Percentiles rank a stretch among this genome's conserved stretches.
Evolutionary conservation across 2,113 vertebrate species (phyloP).

Genomic region (Cochlearius cochlearius): DNA sequence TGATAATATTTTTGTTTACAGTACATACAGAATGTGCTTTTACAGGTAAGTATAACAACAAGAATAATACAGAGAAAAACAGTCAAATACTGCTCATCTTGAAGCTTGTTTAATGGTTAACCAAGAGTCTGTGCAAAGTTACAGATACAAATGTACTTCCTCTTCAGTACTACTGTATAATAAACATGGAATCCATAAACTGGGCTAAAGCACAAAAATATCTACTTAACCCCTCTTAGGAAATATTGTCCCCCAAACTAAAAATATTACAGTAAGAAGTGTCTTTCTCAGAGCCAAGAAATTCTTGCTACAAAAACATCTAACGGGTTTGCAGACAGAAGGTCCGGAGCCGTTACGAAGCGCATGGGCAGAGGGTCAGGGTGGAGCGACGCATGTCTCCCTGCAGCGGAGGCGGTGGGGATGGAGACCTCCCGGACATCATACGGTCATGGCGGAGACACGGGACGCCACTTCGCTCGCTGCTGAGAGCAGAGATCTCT

Average conservation of each 20-base stretch:
- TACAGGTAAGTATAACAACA: slow-evolving; percentile 81
- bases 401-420: not conserved
- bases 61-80: slow-evolving; percentile 85
- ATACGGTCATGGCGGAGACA: not conserved
- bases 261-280: slow-evolving; percentile 79
- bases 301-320: slow-evolving; percentile 77
- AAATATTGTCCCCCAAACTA: slow-evolving; percentile 76
- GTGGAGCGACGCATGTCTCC: not conserved
- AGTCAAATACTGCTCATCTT: slow-evolving; percentile 77
- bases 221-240: slow-evolving; percentile 73
- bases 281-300: slow-evolving; percentile 73
- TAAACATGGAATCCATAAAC: slow-evolving; percentile 82
- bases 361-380: slow-evolving; percentile 17
- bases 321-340: slow-evolving; percentile 58
- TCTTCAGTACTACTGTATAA: slow-evolving; percentile 76
- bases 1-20: slow-evolving; percentile 76
- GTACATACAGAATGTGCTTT: slow-evolving; percentile 87
- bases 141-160: slow-evolving; percentile 77
- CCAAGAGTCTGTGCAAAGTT: slow-evolving; percentile 74
- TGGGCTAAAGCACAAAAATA: slow-evolving; percentile 81
- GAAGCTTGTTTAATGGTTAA: slow-evolving; percentile 76
- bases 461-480: not conserved
- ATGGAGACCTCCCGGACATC: not conserved
- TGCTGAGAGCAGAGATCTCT: slow-evolving; percentile 4
- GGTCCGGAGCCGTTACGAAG: slow-evolving; percentile 52